Base-by-base conservation (phyloP, 2,797 vertebrate species). In the Pristis pectinata region DNA sequence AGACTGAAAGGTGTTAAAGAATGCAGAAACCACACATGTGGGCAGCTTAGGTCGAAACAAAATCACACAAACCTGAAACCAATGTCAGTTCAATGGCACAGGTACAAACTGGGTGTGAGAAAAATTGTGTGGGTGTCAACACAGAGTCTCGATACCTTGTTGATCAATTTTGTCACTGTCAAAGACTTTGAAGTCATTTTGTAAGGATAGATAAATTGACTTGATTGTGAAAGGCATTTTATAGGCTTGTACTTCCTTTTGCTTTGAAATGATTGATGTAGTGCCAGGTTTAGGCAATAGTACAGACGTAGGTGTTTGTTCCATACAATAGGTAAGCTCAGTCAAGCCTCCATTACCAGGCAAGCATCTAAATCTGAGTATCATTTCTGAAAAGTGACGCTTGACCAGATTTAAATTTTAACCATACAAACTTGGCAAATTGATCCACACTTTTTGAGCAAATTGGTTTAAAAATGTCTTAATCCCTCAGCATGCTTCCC, bases 61-160 rank as follows among this genome's bases (percentile, higher is more conserved):
- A 34, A 94, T 49, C 15, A 13, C 11, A 76, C 56, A 94, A 76
- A 74, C 41, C 0, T 13, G 30, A 72, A 93, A 34, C 41, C 27
- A 3, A 49, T 49, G 41, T 56, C 92, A 72, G 44, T 93, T 93
- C 92, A 74, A 53, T 72, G 30, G 67, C 3, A 53, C 30, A 74
- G 27, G 49, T 76, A 76, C 44, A n/a, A n/a, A 76, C 92, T 94
- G 92, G 49, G 92, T 94, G 92, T 94, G 92, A 74, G 67, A 94
- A 94, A 94, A 53, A 76, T 53, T 94, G 92, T 94, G 92, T 94
- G 92, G 92, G 92, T 76, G 92, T 94, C 41, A 70, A n/a, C 70
- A n/a, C 0, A 7, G 70, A 49, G 4, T 94, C 53, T 76, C 91
- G 94, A 49, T 94, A 76, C 70, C 34, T 44, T 76, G 72, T 76